Percentiles rank a stretch among this genome's conserved stretches.
Evolutionary conservation across 1,140 invertebrate species (phyloP).

Genomic region (Theocolax elegans): DNA sequence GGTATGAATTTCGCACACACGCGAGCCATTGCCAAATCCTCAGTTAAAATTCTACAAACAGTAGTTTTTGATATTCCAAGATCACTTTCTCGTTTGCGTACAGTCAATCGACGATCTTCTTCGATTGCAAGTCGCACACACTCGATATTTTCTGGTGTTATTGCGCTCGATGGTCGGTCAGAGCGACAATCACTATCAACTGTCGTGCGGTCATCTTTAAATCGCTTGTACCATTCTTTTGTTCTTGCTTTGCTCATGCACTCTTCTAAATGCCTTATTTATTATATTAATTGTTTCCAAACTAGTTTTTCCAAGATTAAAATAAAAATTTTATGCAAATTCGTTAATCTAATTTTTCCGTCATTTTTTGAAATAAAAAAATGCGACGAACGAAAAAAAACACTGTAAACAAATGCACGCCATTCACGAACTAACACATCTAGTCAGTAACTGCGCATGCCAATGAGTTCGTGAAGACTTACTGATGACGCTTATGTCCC

Average conservation of each 20-base stretch:
- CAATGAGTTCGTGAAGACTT: not conserved
- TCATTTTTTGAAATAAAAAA: not conserved
- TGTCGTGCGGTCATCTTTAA: not conserved
- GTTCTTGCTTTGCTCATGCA: not conserved
- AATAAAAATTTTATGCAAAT: not conserved
- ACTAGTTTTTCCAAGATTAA: not conserved
- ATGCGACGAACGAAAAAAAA: not conserved
- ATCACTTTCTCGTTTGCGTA: constrained; percentile 42
- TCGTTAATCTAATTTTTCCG: not conserved
- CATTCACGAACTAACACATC: constrained; percentile 32
- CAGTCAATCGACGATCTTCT: constrained; percentile 46
- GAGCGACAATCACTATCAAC: not conserved
- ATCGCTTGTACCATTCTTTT: not conserved
- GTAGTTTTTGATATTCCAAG: constrained; percentile 45
- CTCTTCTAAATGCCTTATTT: not conserved
- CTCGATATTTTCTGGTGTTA: constrained; percentile 48
- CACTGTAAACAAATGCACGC: no score
- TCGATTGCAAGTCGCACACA: constrained; percentile 36
- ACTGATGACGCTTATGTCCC: not conserved
- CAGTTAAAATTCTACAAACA: constrained; percentile 43
- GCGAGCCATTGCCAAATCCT: constrained; percentile 50
- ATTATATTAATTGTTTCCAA: not conserved
- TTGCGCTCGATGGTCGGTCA: constrained; percentile 1
- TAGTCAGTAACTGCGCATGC: constrained; percentile 31
- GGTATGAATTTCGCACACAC: constrained; percentile 52